Base-by-base conservation (phyloP, 2,888 invertebrate species). In the Dendrolimus houi region DNA sequence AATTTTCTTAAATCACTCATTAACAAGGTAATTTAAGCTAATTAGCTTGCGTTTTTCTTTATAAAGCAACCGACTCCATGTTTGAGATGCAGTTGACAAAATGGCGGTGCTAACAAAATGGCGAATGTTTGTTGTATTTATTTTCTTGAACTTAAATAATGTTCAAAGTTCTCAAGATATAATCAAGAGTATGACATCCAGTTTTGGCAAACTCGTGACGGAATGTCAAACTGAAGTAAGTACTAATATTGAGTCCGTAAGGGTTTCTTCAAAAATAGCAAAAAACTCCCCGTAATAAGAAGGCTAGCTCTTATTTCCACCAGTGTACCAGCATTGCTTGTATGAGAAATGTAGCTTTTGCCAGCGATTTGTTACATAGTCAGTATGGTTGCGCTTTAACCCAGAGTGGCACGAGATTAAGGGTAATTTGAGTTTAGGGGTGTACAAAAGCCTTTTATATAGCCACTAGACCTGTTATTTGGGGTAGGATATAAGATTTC, bases 141-240 rank as follows among this genome's bases (percentile, higher is more conserved):
- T 12, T 9, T 10, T 47, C 47, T 10, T 47, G 9, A 9, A 47
- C 6, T 47, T 9, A 10, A 9, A 47, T 47, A 47, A 47, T 47
- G 47, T 47, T 10, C 9, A 47, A 47, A 47, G 47, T 47, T 87
- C 88, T 0, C 72, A 83, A 57, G 85, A 87, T 54, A 53, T 89
- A 3, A 66, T 89, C 70, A 71, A 74, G 55, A 83, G 83, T 40
- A 57, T 89, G 59, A 75, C 82, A 0, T 62, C 64, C 1, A 80
- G 83, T 0, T 88, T 89, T 56, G 58, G 68, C 0, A 72, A 72
- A 41, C 79, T 69, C 2, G 52, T 86, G 52, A 75, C 83, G 0
- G 63, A 74, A 9, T 89, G 89, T 63, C 85, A 81, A 60, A 68
- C 63, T 55, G 85, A 88, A 77, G 89, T 88, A 64, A 70, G 65